Percentiles rank a stretch among this genome's conserved stretches.
These are phyloP conservation scores for Drosophila yakuba DNA, from an alignment of 1,140 invertebrate species.

Conservation along the genomic window DNA sequence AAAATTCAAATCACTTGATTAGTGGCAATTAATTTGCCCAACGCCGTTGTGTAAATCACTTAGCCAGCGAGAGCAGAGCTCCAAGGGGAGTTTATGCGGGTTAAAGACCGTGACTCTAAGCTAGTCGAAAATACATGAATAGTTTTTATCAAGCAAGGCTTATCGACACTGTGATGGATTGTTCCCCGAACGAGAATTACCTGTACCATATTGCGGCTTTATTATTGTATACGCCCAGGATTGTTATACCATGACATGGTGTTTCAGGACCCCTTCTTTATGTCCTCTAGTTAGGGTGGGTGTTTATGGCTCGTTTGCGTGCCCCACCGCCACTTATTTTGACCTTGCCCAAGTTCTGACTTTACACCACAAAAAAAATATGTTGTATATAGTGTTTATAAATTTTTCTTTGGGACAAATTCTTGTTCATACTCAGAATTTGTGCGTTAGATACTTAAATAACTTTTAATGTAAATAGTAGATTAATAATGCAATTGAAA, in stretches of 20 bases:
- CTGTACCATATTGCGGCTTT: constrained; percentile 28
- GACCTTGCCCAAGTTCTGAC: constrained; percentile 8
- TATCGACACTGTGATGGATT: constrained; percentile 17
- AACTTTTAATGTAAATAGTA: no score
- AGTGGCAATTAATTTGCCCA: constrained; percentile 70
- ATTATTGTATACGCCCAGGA: constrained; percentile 28
- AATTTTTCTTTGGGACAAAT: no score
- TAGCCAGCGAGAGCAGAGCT: not conserved
- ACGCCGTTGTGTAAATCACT: constrained; percentile 59
- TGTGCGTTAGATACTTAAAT: no score
- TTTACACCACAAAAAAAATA: constrained; percentile 14
- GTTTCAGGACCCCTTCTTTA: constrained; percentile 31
- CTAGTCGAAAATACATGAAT: not conserved
- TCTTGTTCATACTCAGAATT: no score
- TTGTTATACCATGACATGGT: constrained; percentile 23
- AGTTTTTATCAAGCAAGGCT: not conserved
- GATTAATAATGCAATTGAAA: no score
- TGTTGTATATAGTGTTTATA: not conserved
- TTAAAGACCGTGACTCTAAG: not conserved
- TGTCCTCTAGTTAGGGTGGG: constrained; percentile 57
- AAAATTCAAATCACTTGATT: constrained; percentile 79
- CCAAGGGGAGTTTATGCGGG: constrained; percentile 22
- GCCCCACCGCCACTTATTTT: constrained; percentile 36
- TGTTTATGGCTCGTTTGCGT: constrained; percentile 78
- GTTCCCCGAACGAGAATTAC: constrained; percentile 5